These are phyloP conservation scores for Thymelicus acteon DNA, from an alignment of 2,888 invertebrate genomes.

Conservation along the genomic window DNA sequence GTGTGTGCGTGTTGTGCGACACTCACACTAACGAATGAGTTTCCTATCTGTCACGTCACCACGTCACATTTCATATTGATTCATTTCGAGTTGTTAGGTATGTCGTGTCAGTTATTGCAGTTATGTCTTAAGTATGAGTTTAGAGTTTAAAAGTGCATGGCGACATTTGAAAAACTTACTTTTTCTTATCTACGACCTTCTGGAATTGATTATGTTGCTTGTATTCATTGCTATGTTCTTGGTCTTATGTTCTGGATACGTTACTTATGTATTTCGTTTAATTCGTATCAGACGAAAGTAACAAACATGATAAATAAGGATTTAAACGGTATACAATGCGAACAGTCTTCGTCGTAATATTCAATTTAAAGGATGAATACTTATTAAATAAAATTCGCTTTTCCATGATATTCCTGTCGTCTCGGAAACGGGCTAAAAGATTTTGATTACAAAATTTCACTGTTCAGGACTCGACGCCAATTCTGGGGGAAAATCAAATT, in stretches of 20 bases:
- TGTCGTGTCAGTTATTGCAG: too few relatives aligned
- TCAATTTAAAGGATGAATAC: conserved; percentile 37
- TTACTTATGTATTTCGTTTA: too few relatives aligned
- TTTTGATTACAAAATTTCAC: conserved; percentile 35
- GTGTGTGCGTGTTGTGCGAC: background rate
- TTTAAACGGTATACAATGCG: conserved; percentile 9
- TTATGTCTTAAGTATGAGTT: too few relatives aligned
- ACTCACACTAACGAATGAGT: background rate
- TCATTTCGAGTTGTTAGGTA: too few relatives aligned
- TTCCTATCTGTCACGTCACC: too few relatives aligned
- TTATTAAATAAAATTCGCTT: conserved; percentile 35
- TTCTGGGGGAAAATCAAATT: conserved; percentile 25
- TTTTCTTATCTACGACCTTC: too few relatives aligned
- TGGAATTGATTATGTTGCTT: too few relatives aligned
- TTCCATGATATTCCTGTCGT: conserved; percentile 24
- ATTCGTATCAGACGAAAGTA: background rate
- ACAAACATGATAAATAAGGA: background rate
- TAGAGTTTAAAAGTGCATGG: too few relatives aligned
- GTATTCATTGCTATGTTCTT: too few relatives aligned
- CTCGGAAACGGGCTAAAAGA: conserved; percentile 26
- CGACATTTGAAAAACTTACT: too few relatives aligned
- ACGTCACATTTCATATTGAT: too few relatives aligned
- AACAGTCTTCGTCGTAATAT: conserved; percentile 30
- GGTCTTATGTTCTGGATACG: too few relatives aligned
- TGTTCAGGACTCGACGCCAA: conserved; percentile 22